phyloP scores from a whole-genome alignment of 2,888 invertebrate genomes.

The Digitonthophagus gazella region DNA sequence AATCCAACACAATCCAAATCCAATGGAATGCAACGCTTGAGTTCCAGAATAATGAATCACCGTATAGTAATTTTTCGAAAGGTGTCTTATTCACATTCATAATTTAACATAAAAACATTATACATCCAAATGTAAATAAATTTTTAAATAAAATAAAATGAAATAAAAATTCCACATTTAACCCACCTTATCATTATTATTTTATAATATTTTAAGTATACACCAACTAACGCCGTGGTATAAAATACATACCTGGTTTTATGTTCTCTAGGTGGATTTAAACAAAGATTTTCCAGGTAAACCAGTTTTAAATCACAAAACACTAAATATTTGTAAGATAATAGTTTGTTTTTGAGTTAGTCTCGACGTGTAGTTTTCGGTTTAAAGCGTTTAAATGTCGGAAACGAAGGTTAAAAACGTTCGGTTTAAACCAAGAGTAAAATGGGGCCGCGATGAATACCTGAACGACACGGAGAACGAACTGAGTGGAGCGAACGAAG shows the following conservation, averaged over 20 bases:
- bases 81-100: neutral
- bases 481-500: conserved; percentile 12
- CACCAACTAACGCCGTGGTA: too few relatives aligned
- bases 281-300: too few relatives aligned
- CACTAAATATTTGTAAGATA: too few relatives aligned
- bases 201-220: too few relatives aligned
- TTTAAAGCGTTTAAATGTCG: neutral
- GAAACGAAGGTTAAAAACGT: neutral
- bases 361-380: too few relatives aligned
- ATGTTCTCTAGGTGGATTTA: too few relatives aligned
- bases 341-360: too few relatives aligned
- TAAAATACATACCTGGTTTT: too few relatives aligned
- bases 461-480: neutral
- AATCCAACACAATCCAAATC: neutral
- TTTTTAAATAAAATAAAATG: neutral
- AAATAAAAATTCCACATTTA: too few relatives aligned
- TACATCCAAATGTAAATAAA: neutral
- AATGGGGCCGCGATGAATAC: neutral
- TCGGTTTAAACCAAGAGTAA: neutral
- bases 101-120: neutral
- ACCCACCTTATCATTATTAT: too few relatives aligned
- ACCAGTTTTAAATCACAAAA: too few relatives aligned
- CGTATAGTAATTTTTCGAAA: neutral
- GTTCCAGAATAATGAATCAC: neutral
- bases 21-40: neutral